Evolutionary conservation across 2,797 vertebrate genomes (phyloP).

Genomic region (Phalanger gymnotis): DNA sequence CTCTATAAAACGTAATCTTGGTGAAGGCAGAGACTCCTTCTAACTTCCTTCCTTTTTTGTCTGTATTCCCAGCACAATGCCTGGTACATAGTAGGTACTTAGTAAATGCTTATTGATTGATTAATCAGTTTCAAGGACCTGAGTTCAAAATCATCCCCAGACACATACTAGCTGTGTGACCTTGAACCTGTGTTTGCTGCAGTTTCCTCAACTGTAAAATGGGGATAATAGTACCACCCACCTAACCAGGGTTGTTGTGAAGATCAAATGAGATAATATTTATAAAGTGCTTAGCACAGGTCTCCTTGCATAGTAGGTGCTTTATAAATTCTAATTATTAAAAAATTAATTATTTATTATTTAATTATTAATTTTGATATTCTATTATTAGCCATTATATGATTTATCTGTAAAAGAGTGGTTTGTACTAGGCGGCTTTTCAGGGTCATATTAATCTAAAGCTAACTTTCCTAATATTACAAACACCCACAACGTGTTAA

Average conservation of each 20-base stretch:
- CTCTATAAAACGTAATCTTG: background rate
- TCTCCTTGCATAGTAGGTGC: background rate
- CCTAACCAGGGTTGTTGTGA: background rate
- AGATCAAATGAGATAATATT: background rate
- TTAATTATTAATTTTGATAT: too few species aligned
- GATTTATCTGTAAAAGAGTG: background rate
- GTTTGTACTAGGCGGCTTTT: background rate
- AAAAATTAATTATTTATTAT: too few species aligned
- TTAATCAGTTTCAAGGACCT: background rate
- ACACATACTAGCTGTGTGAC: background rate
- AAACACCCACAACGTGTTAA: background rate
- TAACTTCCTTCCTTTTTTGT: background rate
- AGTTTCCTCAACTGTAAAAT: background rate
- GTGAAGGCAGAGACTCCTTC: background rate
- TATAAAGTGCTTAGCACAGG: background rate
- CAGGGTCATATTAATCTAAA: background rate
- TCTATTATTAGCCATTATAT: background rate
- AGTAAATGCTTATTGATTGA: background rate
- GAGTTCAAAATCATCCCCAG: background rate
- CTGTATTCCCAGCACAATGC: background rate
- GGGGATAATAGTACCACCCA: background rate
- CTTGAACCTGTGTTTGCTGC: background rate
- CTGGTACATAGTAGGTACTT: background rate
- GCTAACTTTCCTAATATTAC: background rate
- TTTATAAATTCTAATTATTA: background rate